phyloP scores from a whole-genome alignment of 2,113 vertebrate species.

The Nibea albiflora region DNA sequence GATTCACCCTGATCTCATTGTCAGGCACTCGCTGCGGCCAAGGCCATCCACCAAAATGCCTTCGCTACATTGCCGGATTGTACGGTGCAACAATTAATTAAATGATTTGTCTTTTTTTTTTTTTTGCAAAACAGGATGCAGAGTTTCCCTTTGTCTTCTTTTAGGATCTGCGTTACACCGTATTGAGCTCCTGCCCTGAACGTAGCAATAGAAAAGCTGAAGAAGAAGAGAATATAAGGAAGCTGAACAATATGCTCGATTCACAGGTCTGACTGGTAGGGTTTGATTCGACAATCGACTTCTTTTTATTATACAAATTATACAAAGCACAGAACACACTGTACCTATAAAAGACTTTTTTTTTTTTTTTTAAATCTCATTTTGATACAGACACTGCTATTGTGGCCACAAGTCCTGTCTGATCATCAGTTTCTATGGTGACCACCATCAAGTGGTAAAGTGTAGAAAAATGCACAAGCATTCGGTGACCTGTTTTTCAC shows the following conservation, averaged over 20 bases:
- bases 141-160: slow-evolving; percentile 29
- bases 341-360: slow-evolving; percentile 12
- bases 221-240: slow-evolving; percentile 16
- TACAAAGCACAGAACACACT: slow-evolving; percentile 11
- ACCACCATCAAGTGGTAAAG: slow-evolving; percentile 76
- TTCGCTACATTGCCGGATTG: slow-evolving; percentile 29
- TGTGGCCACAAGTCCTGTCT: slow-evolving; percentile 65
- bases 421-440: slow-evolving; percentile 85
- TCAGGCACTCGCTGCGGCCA: slow-evolving; percentile 15
- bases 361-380: slow-evolving; percentile 10
- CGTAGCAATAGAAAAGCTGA: slow-evolving; percentile 13
- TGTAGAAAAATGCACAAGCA: slow-evolving; percentile 67
- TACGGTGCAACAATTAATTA: slow-evolving; percentile 30
- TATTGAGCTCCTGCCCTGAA: slow-evolving; percentile 35
- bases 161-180: slow-evolving; percentile 30
- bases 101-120: not conserved
- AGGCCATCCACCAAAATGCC: slow-evolving; percentile 32
- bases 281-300: slow-evolving; percentile 4
- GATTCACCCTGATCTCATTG: slow-evolving; percentile 45
- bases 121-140: slow-evolving; percentile 34
- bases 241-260: slow-evolving; percentile 13
- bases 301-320: too few species aligned
- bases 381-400: slow-evolving; percentile 58
- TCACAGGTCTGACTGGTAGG: slow-evolving; percentile 9
- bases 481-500: slow-evolving; percentile 71